Base-by-base conservation (phyloP, 2,797 vertebrate genomes). In the Acanthurus tractus region DNA sequence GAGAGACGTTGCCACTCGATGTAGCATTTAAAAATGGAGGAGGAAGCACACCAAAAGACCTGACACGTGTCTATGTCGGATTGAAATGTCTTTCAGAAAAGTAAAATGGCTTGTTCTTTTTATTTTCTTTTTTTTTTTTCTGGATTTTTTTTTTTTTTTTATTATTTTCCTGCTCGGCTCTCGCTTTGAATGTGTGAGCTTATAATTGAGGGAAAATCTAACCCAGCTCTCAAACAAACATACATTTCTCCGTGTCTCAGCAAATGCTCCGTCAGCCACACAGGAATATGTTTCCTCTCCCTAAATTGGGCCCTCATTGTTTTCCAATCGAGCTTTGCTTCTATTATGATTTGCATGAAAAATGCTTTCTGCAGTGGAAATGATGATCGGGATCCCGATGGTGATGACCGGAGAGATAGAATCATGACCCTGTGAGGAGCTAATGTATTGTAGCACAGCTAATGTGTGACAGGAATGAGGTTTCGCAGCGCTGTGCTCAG, bases 391-490 rank as follows among this genome's bases (percentile, higher is more conserved):
- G 84, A 92, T 93, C 89, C 88, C 82, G 71, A 82, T 50, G 92
- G 90, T 86, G 92, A 90, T 94, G 92, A 91, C 93, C 88, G 76
- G 78, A 83, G 88, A 91, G 85, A 89, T 85, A 72, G 88, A 92
- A 79, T 78, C 85, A 70, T 92, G 92, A 93, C 94, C 93, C 90
- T 75, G 86, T 85, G 88, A 90, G 89, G 76, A 90, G 87, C 90
- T 94, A 93, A 95, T 95, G 93, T 93, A 94, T 95, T 87, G 93
- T 86, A 87, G 90, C 82, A 54, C 62, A 74, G 90, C 86, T 89
- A 87, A 80, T 77, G 80, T 88, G 81, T 91, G 91, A 93, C 94
- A 92, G 91, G 82, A 90, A 92, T 91, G 89, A 92, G 92, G 86
- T 87, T 91, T 78, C 25, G 74, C 90, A 72, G 88, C 79, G 76